These are phyloP conservation scores for Lepus americanus DNA, from an alignment of 2,113 vertebrate species.

Conservation along the genomic window DNA sequence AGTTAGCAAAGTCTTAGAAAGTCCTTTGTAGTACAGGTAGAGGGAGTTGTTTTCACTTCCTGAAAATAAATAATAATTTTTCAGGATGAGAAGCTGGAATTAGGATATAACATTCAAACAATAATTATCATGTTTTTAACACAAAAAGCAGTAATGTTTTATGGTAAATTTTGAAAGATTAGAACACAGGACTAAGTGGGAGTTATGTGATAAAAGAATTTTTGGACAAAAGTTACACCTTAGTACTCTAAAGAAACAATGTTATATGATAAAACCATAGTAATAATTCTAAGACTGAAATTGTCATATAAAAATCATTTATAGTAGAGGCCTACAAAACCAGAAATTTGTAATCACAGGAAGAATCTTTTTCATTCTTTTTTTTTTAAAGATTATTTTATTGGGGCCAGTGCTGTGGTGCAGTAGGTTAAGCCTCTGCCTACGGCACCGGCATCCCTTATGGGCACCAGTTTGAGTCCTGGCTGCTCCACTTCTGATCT, in stretches of 20 bases:
- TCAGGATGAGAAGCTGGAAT: slow-evolving; percentile 52
- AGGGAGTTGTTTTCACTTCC: slow-evolving; percentile 99
- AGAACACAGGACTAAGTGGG: neutral
- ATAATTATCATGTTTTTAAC: slow-evolving; percentile 41
- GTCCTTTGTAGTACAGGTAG: slow-evolving; percentile 99
- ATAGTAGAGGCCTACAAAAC: neutral
- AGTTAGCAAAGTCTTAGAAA: slow-evolving; percentile 98
- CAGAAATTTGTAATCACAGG: neutral
- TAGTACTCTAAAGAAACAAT: slow-evolving; percentile 47
- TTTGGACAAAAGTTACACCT: neutral
- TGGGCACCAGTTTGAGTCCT: too few relatives aligned
- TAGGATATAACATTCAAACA: slow-evolving; percentile 26
- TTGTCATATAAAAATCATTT: slow-evolving; percentile 33
- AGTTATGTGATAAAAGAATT: slow-evolving; percentile 45
- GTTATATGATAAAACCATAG: neutral
- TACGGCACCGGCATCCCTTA: too few relatives aligned
- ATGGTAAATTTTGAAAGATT: slow-evolving; percentile 20
- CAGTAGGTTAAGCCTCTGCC: too few relatives aligned
- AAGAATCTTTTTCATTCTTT: neutral
- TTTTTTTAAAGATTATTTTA: too few relatives aligned
- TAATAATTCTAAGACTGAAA: slow-evolving; percentile 46
- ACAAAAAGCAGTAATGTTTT: slow-evolving; percentile 1
- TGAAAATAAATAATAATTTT: slow-evolving; percentile 71
- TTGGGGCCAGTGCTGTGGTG: too few relatives aligned
- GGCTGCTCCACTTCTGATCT: too few relatives aligned